Evolutionary conservation across 2,888 invertebrate species (phyloP), one percentile per base, ranked within the genome.

Genomic region (Epinotia brunnichana): DNA sequence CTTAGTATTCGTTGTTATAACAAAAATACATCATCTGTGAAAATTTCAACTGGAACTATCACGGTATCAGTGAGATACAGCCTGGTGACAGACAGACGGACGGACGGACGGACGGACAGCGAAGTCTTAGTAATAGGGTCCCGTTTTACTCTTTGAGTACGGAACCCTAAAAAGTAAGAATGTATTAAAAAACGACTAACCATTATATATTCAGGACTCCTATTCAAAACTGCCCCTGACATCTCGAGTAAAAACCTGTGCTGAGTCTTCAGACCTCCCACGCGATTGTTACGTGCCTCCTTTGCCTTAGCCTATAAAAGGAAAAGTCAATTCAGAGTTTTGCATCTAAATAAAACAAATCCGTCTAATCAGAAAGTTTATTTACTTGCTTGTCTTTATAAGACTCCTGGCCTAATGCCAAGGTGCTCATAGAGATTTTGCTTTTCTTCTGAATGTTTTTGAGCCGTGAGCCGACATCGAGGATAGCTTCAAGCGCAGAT

Each of bases 191-290:
- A 24, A 57, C 9, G 69, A 77, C 83, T 86, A 85, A 93, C 93
- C 87, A 96, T 90, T 2, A 96, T 91, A 76, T 94, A 93, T 35
- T 94, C 94, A 13, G 89, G 77, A n/a, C 94, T 87, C 69, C 92
- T 88, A 79, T 94, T 91, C 74, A 95, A 86, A 77, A 94, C 90
- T 39, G 93, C 88, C 10, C 95, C 95, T 41, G 95, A 95, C 82
- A 95, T 94, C 79, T 96, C 96, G 74, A 97, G 87, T 1, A 97
- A 87, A 84, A 95, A 95, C 75, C 95, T 94, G 82, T 96, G 96
- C 75, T 90, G 90, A 39, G 87, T 86, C 82, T 89, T 91, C 75
- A 93, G 74, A 59, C 67, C 89, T 82, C 82, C 94, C 81, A 83
- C 89, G 87, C 82, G 95, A 78, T 78, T 88, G 81, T 77, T 90